Conservation (phyloP, 2,113 vertebrate genomes). For the Nettapus auritus region DNA sequence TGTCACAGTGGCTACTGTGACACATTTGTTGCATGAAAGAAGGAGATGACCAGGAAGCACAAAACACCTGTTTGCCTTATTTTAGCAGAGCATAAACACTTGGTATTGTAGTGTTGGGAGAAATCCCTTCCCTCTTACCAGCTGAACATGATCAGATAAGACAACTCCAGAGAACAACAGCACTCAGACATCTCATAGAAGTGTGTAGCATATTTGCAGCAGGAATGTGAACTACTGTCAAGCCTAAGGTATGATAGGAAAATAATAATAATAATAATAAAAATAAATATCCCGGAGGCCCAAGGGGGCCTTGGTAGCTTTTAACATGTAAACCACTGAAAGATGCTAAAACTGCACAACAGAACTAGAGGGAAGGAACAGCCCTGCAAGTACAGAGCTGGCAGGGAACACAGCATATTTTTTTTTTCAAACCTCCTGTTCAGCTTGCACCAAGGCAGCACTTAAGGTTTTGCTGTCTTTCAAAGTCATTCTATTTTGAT, state of each 20-base stretch:
- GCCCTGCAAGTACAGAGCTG: not conserved
- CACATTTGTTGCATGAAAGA: not conserved
- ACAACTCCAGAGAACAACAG: not conserved
- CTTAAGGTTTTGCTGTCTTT: not conserved
- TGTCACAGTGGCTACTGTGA: not conserved
- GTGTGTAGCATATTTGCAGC: not conserved
- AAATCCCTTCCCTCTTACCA: not conserved
- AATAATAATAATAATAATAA: too few relatives aligned
- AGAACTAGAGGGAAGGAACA: not conserved
- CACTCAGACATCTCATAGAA: not conserved
- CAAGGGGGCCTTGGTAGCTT: accelerated
- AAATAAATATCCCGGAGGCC: not conserved
- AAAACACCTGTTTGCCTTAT: not conserved
- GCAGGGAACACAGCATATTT: not conserved
- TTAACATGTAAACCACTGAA: not conserved
- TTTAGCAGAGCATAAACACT: not conserved
- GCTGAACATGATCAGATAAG: not conserved
- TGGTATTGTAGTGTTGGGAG: not conserved
- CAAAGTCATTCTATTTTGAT: not conserved
- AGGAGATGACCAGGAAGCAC: not conserved
- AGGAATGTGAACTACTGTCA: not conserved
- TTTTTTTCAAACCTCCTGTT: not conserved
- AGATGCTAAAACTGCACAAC: not conserved
- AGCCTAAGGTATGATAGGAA: not conserved
- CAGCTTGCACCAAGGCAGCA: not conserved